These are phyloP conservation scores for Neelides sp. DNA, from an alignment of 1,140 invertebrate species.

Conservation along the genomic window DNA sequence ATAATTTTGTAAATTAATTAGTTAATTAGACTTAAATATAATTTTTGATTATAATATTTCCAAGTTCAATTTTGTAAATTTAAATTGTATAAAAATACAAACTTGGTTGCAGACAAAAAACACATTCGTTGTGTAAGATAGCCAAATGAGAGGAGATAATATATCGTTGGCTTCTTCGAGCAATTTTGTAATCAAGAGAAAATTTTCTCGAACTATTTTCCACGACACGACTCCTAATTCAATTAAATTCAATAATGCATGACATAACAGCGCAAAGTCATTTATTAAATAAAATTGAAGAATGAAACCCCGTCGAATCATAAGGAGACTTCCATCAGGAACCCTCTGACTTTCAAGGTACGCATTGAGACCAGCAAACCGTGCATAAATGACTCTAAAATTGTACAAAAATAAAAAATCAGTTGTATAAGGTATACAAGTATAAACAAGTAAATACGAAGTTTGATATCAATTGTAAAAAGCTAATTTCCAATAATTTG, in stretches of 20 bases:
- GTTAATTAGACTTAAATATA: background rate
- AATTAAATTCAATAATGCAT: background rate
- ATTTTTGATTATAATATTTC: background rate
- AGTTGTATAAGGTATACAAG: no score
- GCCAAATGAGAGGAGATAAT: constrained; percentile 26
- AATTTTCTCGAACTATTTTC: constrained; percentile 16
- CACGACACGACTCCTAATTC: constrained; percentile 17
- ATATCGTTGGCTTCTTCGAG: constrained; percentile 22
- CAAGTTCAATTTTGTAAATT: background rate
- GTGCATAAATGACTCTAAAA: constrained; percentile 18
- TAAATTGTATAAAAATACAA: no score
- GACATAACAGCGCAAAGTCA: background rate
- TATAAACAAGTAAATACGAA: no score
- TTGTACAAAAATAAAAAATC: no score
- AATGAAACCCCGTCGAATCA: constrained; percentile 7
- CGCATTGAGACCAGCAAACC: constrained; percentile 15
- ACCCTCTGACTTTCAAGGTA: constrained; percentile 12
- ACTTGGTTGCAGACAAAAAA: constrained; percentile 27
- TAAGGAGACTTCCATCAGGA: background rate
- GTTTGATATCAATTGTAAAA: no score
- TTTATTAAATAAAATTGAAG: background rate
- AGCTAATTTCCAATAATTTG: no score
- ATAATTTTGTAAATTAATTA: background rate
- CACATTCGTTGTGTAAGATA: constrained; percentile 24
- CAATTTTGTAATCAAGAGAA: constrained; percentile 9